Conservation (phyloP, 2,888 invertebrate species). For the Drosophila anomalipes region DNA sequence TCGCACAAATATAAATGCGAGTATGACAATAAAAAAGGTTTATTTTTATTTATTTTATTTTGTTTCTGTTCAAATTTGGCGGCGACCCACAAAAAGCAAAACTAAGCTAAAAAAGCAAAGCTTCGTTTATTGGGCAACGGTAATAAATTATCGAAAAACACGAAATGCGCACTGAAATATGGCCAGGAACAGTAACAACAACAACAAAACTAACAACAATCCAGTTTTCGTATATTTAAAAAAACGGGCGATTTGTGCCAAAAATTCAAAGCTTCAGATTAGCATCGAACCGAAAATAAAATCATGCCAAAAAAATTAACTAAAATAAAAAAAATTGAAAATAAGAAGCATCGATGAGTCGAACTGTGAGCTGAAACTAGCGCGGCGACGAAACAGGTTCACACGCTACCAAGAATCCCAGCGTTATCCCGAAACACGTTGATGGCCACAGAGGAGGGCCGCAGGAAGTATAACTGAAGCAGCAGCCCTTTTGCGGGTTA, state of each 20-base stretch:
- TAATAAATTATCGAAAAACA: constrained; percentile 79
- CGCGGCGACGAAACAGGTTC: constrained; percentile 68
- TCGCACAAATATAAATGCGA: constrained; percentile 66
- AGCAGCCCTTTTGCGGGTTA: constrained; percentile 59
- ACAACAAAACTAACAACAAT: constrained; percentile 24
- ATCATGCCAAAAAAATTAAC: constrained; percentile 56
- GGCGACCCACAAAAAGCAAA: constrained; percentile 47
- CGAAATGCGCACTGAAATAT: constrained; percentile 74
- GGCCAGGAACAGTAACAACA: constrained; percentile 50
- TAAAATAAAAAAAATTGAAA: constrained; percentile 16
- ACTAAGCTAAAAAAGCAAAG: constrained; percentile 42
- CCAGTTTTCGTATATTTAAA: constrained; percentile 65
- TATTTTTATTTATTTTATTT: constrained; percentile 26
- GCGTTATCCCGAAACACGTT: constrained; percentile 34
- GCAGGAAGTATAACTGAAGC: constrained; percentile 54
- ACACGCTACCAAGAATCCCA: constrained; percentile 65
- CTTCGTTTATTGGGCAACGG: constrained; percentile 75
- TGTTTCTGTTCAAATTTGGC: constrained; percentile 7
- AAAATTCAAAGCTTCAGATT: constrained; percentile 65
- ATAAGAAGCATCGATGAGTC: constrained; percentile 45
- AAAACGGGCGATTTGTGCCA: constrained; percentile 61
- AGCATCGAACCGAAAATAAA: constrained; percentile 64
- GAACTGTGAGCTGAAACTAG: constrained; percentile 30
- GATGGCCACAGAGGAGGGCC: constrained; percentile 21
- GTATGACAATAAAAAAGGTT: constrained; percentile 70